Evolutionary conservation across 2,797 vertebrate species (phyloP).

Genomic region (Clarias pachynema): DNA sequence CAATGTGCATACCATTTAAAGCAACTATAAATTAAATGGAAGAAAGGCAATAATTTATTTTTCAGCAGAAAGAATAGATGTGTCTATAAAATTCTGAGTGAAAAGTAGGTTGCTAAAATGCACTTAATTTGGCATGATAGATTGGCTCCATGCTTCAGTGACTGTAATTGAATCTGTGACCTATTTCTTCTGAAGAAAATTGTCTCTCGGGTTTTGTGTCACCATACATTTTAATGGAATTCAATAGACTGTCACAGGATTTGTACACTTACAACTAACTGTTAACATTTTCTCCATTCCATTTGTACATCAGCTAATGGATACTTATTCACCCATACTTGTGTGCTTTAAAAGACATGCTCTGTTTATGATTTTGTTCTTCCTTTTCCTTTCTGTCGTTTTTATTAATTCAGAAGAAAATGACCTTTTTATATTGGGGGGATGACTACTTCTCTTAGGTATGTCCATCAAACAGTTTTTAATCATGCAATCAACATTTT

Average conservation of each 20-base stretch:
- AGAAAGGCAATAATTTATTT: conserved; percentile 79
- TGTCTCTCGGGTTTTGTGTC: conserved; percentile 96
- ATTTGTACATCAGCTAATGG: conserved; percentile 85
- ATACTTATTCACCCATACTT: conserved; percentile 60
- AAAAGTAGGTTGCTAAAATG: conserved; percentile 99
- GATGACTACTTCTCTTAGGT: not conserved
- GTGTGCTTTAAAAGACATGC: conserved; percentile 17
- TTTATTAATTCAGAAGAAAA: not conserved
- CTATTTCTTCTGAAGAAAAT: conserved; percentile 99
- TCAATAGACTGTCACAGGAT: conserved; percentile 92
- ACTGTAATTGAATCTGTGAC: conserved; percentile 99
- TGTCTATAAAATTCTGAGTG: conserved; percentile 99
- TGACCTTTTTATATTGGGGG: not conserved
- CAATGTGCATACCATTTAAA: conserved; percentile 73
- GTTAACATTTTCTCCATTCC: conserved; percentile 83
- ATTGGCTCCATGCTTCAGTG: conserved; percentile 99
- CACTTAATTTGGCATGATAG: conserved; percentile 99
- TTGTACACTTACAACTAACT: conserved; percentile 86
- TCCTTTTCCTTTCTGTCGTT: not conserved
- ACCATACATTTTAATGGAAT: conserved; percentile 98
- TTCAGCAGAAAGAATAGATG: conserved; percentile 86
- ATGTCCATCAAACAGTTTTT: conserved; percentile 16
- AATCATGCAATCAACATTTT: conserved; percentile 8
- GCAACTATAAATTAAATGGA: conserved; percentile 65
- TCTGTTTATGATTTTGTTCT: conserved; percentile 19